These are phyloP conservation scores for Phortica okadai DNA, from an alignment of 2,888 invertebrate genomes.

Conservation along the genomic window DNA sequence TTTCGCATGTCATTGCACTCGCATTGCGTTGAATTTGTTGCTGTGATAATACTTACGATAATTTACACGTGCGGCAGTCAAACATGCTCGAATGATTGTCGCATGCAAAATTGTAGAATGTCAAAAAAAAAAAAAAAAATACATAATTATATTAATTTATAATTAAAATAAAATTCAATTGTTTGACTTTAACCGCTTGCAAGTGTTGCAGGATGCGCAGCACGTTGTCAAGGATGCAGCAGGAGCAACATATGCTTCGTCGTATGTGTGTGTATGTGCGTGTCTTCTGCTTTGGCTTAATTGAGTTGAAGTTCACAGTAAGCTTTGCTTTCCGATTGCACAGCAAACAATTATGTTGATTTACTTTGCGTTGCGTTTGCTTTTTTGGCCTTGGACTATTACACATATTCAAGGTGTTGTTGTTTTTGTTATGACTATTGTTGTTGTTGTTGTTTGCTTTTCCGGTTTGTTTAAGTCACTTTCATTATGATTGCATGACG, in stretches of 20 bases:
- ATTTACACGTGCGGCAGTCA: too few relatives aligned
- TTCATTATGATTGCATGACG: background rate
- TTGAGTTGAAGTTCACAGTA: conserved; percentile 15
- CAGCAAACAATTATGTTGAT: conserved; percentile 7
- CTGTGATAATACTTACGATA: too few relatives aligned
- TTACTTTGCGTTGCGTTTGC: conserved; percentile 59
- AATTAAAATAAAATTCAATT: too few relatives aligned
- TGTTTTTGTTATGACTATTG: conserved; percentile 8
- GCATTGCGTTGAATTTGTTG: too few relatives aligned
- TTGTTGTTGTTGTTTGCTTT: conserved; percentile 22
- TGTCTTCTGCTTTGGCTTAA: conserved; percentile 5
- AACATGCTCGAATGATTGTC: too few relatives aligned
- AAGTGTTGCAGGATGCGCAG: background rate
- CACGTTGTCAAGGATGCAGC: background rate
- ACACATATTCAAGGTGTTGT: conserved; percentile 52
- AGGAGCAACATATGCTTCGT: background rate
- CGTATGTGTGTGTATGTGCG: conserved; percentile 26
- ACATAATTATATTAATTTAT: too few relatives aligned
- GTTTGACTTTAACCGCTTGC: background rate
- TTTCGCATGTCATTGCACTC: too few relatives aligned
- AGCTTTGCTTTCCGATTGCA: conserved; percentile 32
- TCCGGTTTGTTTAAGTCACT: conserved; percentile 36
- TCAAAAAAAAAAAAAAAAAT: too few relatives aligned
- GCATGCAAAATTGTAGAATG: too few relatives aligned
- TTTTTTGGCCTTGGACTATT: conserved; percentile 62